Evolutionary conservation across 2,113 vertebrate species (phyloP).

Genomic region (Lamprologus lemairii): DNA sequence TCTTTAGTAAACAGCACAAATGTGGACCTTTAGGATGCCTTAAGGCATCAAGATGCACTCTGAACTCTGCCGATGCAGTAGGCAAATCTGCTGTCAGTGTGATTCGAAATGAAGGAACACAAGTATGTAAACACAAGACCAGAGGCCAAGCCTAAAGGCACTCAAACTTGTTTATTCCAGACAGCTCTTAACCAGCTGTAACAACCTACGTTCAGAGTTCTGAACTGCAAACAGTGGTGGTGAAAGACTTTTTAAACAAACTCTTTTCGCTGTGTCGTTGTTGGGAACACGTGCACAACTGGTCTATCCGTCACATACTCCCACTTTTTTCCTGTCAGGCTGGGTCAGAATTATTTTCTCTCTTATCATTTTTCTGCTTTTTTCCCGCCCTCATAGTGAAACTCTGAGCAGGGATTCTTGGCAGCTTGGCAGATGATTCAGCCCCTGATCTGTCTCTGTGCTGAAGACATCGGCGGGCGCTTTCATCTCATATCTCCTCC

Average conservation of each 20-base stretch:
- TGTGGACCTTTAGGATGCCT: background rate
- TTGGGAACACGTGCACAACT: background rate
- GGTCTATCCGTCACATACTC: background rate
- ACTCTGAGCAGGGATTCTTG: background rate
- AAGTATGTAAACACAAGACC: background rate
- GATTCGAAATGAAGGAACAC: background rate
- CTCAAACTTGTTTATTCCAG: background rate
- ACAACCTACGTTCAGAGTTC: background rate
- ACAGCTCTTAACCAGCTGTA: background rate
- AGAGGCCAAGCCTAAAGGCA: background rate
- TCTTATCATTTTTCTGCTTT: background rate
- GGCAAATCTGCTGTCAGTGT: background rate
- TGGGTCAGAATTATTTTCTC: background rate
- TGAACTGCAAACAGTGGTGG: background rate
- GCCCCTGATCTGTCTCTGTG: background rate
- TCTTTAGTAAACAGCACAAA: background rate
- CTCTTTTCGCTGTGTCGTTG: background rate
- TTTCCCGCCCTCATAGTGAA: background rate
- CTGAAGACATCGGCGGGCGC: background rate
- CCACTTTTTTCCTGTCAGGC: background rate
- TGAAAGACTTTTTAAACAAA: background rate
- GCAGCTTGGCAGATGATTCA: slow-evolving; percentile 1
- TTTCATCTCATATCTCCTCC: background rate
- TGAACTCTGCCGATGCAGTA: background rate
- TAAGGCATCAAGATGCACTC: background rate